These are phyloP conservation scores for Scolopax rusticola DNA, from an alignment of 2,797 vertebrate species.

Conservation along the genomic window DNA sequence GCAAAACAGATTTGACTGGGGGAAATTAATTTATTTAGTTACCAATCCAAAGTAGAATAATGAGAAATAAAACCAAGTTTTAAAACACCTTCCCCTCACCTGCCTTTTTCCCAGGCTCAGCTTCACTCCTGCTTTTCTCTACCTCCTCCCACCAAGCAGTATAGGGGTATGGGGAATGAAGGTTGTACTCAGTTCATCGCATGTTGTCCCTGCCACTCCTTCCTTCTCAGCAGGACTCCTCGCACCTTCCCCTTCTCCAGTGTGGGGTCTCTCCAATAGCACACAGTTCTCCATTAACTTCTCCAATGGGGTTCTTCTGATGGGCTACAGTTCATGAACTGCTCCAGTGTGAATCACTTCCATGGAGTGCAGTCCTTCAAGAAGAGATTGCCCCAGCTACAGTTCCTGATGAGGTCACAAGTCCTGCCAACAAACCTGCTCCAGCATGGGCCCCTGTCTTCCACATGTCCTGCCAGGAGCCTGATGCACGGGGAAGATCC, in stretches of 20 bases:
- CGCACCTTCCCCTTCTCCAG: not conserved
- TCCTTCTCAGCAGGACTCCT: not conserved
- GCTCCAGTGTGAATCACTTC: not conserved
- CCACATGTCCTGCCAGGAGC: not conserved
- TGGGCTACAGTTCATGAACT: not conserved
- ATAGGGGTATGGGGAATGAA: not conserved
- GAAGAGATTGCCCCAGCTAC: not conserved
- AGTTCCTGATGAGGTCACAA: not conserved
- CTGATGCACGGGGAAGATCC: not conserved
- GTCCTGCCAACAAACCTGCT: not conserved
- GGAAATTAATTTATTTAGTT: not conserved
- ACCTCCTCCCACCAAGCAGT: not conserved
- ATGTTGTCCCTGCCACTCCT: not conserved
- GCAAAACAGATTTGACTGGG: not conserved
- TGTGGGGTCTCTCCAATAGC: too few species aligned
- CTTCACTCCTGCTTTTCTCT: not conserved
- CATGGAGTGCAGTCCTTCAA: not conserved
- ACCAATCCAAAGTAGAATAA: not conserved
- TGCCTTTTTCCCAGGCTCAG: not conserved
- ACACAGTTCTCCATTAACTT: not conserved
- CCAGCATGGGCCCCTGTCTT: not conserved
- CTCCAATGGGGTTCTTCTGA: too few species aligned
- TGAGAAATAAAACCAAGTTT: not conserved
- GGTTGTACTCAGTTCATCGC: not conserved
- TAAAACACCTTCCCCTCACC: not conserved